phyloP scores from a whole-genome alignment of 2,888 invertebrate species.

The Aricia artaxerxes region DNA sequence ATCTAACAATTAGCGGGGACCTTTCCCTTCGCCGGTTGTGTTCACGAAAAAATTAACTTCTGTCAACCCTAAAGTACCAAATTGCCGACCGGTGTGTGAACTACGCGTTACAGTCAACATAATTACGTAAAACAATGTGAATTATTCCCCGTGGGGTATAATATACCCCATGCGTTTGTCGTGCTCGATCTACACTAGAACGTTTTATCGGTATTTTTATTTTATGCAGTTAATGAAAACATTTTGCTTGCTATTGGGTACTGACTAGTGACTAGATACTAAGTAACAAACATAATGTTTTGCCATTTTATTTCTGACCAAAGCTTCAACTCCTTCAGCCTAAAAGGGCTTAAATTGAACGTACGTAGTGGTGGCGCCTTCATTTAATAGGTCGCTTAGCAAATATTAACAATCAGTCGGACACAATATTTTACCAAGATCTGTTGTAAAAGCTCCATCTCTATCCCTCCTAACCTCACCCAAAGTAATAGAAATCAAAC shows the following conservation, averaged over 20 bases:
- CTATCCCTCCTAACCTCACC: background rate
- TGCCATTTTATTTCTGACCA: too few relatives aligned
- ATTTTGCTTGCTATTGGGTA: too few relatives aligned
- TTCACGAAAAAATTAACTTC: constrained; percentile 33
- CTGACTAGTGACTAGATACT: too few relatives aligned
- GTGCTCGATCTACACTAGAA: background rate
- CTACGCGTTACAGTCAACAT: constrained; percentile 19
- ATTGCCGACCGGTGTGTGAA: constrained; percentile 4
- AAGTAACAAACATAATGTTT: too few relatives aligned
- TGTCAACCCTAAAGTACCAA: constrained; percentile 30
- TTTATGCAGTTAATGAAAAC: background rate
- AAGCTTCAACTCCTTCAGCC: too few relatives aligned
- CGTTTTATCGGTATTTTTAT: background rate
- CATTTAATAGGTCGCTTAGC: background rate
- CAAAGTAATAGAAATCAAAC: background rate
- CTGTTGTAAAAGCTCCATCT: background rate
- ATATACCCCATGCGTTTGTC: background rate
- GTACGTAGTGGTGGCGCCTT: too few relatives aligned
- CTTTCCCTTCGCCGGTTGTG: constrained; percentile 31
- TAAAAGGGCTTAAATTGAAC: too few relatives aligned
- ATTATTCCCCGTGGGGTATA: background rate
- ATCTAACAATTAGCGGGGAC: constrained; percentile 59
- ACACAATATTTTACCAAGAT: background rate
- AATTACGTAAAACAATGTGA: constrained; percentile 14
- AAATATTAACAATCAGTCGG: background rate